These are phyloP conservation scores for Ptilodon capucinus DNA, from an alignment of 2,888 invertebrate species.

Conservation along the genomic window DNA sequence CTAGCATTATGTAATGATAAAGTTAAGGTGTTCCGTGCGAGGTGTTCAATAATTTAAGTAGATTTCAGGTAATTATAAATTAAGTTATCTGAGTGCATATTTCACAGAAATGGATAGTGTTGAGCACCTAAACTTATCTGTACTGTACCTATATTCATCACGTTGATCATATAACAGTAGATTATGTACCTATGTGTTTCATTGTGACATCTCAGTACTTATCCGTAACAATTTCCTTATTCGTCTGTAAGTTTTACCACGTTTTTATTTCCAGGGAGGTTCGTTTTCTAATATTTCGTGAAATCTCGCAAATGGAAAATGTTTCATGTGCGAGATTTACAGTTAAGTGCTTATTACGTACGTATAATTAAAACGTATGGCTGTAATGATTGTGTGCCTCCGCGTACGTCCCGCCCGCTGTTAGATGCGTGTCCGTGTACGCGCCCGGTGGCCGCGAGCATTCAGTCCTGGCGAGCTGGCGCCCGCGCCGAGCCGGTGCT, in stretches of 20 bases:
- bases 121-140: constrained; percentile 77
- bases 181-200: constrained; percentile 28
- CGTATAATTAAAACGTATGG: constrained; percentile 1
- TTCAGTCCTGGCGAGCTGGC: constrained; percentile 28
- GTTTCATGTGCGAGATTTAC: constrained; percentile 21
- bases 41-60: constrained; percentile 56
- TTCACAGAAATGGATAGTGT: constrained; percentile 65
- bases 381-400: constrained; percentile 26
- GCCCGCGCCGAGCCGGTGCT: constrained; percentile 35
- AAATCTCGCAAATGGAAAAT: constrained; percentile 37
- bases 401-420: constrained; percentile 39
- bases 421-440: constrained; percentile 43
- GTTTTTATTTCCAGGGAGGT: constrained; percentile 48
- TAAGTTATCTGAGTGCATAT: constrained; percentile 46
- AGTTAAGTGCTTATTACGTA: background rate
- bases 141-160: constrained; percentile 61
- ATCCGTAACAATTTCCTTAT: background rate
- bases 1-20: constrained; percentile 59
- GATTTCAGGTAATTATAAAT: constrained; percentile 44
- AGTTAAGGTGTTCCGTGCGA: constrained; percentile 82
- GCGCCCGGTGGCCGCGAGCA: constrained; percentile 60
- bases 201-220: constrained; percentile 33
- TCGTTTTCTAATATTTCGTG: constrained; percentile 31
- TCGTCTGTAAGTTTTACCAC: constrained; percentile 36
- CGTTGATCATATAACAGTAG: constrained; percentile 60